Conservation (phyloP, 1,140 invertebrate genomes). For the Aphelinus atriplicis region DNA sequence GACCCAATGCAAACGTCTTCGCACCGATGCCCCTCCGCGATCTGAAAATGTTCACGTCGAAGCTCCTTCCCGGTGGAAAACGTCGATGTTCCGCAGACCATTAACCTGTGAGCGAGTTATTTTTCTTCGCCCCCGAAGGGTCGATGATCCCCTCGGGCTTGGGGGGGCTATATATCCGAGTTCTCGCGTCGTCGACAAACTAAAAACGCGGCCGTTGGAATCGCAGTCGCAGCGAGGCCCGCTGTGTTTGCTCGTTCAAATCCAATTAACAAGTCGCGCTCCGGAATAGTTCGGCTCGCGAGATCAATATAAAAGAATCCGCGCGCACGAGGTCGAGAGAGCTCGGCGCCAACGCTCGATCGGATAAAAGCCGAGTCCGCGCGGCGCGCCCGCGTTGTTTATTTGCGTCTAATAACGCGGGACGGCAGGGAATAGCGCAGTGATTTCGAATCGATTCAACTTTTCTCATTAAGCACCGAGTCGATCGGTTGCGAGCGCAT, state of each 20-base stretch:
- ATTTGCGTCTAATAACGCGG: conserved; percentile 34
- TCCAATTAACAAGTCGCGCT: conserved; percentile 41
- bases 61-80: background rate
- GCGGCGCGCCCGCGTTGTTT: conserved; percentile 30
- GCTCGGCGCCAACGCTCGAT: no score
- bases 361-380: no score
- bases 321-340: no score
- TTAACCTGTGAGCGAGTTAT: background rate
- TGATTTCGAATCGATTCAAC: conserved; percentile 49
- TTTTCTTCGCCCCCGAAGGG: background rate
- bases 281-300: no score
- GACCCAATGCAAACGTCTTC: no score
- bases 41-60: no score
- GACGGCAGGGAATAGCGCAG: background rate
- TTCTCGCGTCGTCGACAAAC: no score
- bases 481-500: background rate
- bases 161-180: no score
- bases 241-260: conserved; percentile 25
- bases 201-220: no score
- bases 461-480: conserved; percentile 51
- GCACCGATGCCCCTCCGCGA: no score
- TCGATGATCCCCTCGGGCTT: background rate
- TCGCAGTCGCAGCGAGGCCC: background rate
- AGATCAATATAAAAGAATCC: background rate
- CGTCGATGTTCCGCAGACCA: background rate